These are phyloP conservation scores for Apodemus sylvaticus DNA, from an alignment of 2,113 vertebrate species.

Conservation along the genomic window DNA sequence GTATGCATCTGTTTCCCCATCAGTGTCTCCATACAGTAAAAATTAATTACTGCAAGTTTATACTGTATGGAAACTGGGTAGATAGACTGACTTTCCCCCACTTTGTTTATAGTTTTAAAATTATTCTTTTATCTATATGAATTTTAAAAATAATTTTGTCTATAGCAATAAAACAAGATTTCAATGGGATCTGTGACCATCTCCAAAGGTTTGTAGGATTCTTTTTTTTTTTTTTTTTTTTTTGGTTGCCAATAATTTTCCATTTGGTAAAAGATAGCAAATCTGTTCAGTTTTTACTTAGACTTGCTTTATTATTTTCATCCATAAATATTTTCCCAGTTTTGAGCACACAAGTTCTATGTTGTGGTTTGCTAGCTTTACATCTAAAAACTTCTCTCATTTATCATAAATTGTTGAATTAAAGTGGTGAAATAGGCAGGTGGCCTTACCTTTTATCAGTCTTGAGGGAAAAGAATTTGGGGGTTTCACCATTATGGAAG, in stretches of 20 bases:
- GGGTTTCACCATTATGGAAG: neutral
- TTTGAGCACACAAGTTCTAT: neutral
- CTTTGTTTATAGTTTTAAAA: neutral
- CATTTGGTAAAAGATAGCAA: neutral
- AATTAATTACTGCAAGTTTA: neutral
- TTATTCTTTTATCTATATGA: neutral
- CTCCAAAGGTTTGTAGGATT: neutral
- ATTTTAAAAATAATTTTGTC: neutral
- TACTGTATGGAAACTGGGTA: neutral
- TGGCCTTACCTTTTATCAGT: neutral
- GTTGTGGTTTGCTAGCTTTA: neutral
- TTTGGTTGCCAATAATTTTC: neutral
- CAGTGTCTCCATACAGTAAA: too few relatives aligned
- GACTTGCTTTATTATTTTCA: neutral
- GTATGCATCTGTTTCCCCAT: neutral
- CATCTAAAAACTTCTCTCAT: neutral
- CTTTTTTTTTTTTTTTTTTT: neutral
- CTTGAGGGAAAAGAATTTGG: neutral
- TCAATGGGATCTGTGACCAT: neutral
- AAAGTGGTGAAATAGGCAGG: neutral
- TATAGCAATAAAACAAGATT: neutral
- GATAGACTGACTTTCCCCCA: neutral
- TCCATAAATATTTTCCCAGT: neutral
- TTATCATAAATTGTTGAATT: neutral
- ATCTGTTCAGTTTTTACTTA: neutral